A percentile compares a stretch with the other conserved stretches of the same genome.
These are phyloP conservation scores for Crax fasciolata DNA, from an alignment of 2,797 vertebrate genomes.

Conservation along the genomic window DNA sequence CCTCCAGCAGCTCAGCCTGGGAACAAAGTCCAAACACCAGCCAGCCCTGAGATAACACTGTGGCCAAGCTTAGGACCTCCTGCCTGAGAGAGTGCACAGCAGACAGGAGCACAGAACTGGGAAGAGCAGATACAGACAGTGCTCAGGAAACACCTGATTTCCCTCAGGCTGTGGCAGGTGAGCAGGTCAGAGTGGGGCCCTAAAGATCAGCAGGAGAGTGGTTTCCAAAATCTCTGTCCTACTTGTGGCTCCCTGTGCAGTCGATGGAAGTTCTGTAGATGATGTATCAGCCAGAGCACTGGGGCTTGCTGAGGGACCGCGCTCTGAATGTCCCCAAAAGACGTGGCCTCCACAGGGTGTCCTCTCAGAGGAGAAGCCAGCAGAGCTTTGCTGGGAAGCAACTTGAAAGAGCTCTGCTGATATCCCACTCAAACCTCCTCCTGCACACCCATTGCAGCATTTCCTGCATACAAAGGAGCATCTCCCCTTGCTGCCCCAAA, in stretches of 20 bases:
- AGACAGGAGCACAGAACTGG: not conserved
- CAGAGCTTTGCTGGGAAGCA: not conserved
- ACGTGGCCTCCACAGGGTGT: rapidly evolving
- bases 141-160: not conserved
- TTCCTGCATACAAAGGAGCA: not conserved
- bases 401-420: not conserved
- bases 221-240: not conserved
- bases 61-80: not conserved
- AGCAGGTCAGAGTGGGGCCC: not conserved
- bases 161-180: too few species aligned
- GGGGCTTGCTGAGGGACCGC: not conserved
- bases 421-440: not conserved
- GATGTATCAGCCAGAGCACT: not conserved
- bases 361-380: not conserved
- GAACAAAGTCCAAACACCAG: not conserved
- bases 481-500: not conserved
- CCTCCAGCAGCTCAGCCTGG: not conserved
- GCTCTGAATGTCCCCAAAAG: not conserved
- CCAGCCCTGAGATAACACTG: not conserved
- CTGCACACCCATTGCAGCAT: not conserved
- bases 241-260: not conserved
- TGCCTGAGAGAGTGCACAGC: not conserved
- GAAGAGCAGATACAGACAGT: not conserved
- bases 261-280: too few species aligned
- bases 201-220: not conserved